Base-by-base conservation (phyloP, 2,888 invertebrate species). In the Chrysolina haemoptera region DNA sequence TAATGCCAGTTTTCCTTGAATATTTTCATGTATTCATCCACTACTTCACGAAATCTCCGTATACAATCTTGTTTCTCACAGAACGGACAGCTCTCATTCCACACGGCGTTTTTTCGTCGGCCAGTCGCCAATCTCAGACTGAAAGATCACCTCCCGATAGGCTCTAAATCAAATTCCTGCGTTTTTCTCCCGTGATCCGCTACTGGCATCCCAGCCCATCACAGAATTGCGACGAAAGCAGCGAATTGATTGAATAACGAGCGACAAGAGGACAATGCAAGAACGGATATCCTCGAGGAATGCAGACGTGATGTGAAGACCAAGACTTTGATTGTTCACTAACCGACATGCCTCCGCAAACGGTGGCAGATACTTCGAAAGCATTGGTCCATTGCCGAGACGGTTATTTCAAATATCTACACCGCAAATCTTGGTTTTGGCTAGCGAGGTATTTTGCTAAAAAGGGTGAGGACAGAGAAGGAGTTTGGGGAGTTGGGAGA, bases 231-330 rank as follows among this genome's bases (percentile, higher is more conserved):
- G 70, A 70, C 50, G 74, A 70, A 74, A 75, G 64, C 75, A 62
- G 48, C 71, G 62, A 59, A 70, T 83, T 87, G 87, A 88, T 88
- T 87, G 87, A 87, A 82, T 86, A 86, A 88, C 86, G 87, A 82
- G 84, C 82, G 87, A 87, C 87, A 86, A 82, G 76, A 78, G 84
- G 82, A 87, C 86, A 87, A 87, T 87, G 78, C 74, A 71, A 53
- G 73, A 74, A 74, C 74, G 74, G 74, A 78, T 78, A 79, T 81
- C 79, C 81, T 74, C 53, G 62, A 76, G 82, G 84, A 85, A 85
- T 85, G 84, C 82, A 83, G 84, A 84, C 84, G 85, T 84, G 84
- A 85, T 79, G 79, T 79, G 83, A 80, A 83, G 80, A 81, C 79
- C 71, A 76, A 78, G 70, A 76, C 78, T 76, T 78, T 78, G 78